phyloP scores from a whole-genome alignment of 2,113 vertebrate species.

The Kryptolebias marmoratus region DNA sequence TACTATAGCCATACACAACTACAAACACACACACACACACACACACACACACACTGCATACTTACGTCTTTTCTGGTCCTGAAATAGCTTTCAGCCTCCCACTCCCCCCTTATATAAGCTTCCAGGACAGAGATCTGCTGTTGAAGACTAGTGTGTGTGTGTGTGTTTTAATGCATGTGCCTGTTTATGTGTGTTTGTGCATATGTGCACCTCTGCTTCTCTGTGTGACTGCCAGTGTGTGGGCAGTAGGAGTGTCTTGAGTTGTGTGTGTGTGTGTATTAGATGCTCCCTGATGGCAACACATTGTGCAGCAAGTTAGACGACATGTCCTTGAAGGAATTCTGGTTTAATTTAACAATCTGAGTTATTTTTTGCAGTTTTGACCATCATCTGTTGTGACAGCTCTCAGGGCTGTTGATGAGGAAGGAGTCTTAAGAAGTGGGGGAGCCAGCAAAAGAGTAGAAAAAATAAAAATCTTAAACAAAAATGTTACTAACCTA shows the following conservation, averaged over 20 bases:
- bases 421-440: neutral
- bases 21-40: conserved; percentile 24
- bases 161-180: conserved; percentile 37
- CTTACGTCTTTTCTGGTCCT: conserved; percentile 76
- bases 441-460: too few relatives aligned
- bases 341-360: neutral
- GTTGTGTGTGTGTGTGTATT: conserved; percentile 29
- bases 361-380: conserved; percentile 16
- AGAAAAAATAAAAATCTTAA: neutral
- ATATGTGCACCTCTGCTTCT: conserved; percentile 32
- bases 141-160: conserved; percentile 73
- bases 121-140: conserved; percentile 88
- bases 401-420: neutral
- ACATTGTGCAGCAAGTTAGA: neutral
- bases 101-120: conserved; percentile 86
- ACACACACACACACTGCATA: conserved; percentile 60
- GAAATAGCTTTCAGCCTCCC: conserved; percentile 89
- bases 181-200: conserved; percentile 29
- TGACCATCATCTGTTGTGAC: neutral
- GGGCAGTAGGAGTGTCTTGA: conserved; percentile 67
- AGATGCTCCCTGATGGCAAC: conserved; percentile 10
- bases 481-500: neutral
- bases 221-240: conserved; percentile 54
- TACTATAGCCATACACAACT: conserved; percentile 13
- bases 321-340: conserved; percentile 3